Percentiles rank a stretch among this genome's conserved stretches.
phyloP scores from a whole-genome alignment of 2,797 vertebrate genomes.

The Schizopygopsis malacanthus region DNA sequence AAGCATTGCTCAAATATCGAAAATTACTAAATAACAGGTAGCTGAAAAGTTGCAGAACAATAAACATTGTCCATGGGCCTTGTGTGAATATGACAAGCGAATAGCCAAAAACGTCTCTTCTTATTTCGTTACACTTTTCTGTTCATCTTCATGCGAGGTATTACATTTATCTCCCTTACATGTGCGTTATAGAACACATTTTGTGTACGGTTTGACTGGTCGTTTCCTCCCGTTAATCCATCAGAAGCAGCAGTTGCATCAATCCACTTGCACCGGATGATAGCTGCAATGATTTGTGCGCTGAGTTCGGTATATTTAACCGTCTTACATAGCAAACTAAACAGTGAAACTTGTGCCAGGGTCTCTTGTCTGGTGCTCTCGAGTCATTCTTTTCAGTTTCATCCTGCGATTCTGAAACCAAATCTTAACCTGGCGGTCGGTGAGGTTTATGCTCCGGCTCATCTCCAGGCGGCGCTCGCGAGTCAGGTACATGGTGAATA shows the following conservation, averaged over 20 bases:
- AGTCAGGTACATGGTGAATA: constrained; percentile 62
- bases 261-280: constrained; percentile 17
- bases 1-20: constrained; percentile 38
- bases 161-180: constrained; percentile 6
- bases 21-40: constrained; percentile 15
- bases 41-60: background rate
- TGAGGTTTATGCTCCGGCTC: constrained; percentile 57
- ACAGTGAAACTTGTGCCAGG: constrained; percentile 37
- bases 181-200: constrained; percentile 8
- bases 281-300: constrained; percentile 25
- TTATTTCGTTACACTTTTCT: background rate
- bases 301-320: constrained; percentile 12
- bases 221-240: constrained; percentile 25
- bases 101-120: background rate
- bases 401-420: constrained; percentile 61
- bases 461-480: constrained; percentile 84
- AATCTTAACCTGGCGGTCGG: constrained; percentile 58
- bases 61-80: background rate
- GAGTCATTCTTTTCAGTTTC: constrained; percentile 63
- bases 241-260: constrained; percentile 27
- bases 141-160: constrained; percentile 9
- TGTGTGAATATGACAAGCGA: background rate
- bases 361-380: constrained; percentile 53
- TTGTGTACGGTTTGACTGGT: background rate
- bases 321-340: constrained; percentile 32